phyloP scores from a whole-genome alignment of 2,888 invertebrate species.

The Caenorhabditis zanzibari region DNA sequence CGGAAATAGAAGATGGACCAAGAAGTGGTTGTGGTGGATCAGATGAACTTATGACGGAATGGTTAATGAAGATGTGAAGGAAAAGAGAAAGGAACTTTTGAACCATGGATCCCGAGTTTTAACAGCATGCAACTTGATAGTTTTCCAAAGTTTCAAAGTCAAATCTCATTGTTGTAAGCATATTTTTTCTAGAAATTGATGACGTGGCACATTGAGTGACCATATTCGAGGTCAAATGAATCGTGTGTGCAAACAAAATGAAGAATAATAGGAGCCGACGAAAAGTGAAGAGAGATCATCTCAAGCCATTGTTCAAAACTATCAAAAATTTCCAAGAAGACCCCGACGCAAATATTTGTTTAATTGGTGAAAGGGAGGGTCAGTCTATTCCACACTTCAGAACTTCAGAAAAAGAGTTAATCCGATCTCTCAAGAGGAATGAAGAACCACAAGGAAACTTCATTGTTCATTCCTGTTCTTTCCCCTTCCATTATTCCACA shows the following conservation, averaged over 20 bases:
- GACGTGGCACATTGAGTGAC: slow-evolving; percentile 28
- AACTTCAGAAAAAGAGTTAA: slow-evolving; percentile 30
- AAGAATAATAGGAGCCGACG: slow-evolving; percentile 39
- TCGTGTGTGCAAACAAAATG: slow-evolving; percentile 32
- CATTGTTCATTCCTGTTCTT: slow-evolving; percentile 15
- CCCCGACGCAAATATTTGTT: slow-evolving; percentile 56
- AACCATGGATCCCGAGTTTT: no score
- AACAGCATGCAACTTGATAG: neutral
- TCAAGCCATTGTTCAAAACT: slow-evolving; percentile 54
- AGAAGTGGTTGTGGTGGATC: slow-evolving; percentile 18
- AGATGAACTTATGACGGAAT: slow-evolving; percentile 13
- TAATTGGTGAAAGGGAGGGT: slow-evolving; percentile 31
- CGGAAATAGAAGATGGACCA: slow-evolving; percentile 43
- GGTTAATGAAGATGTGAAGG: neutral
- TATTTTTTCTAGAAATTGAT: neutral
- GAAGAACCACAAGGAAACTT: slow-evolving; percentile 4
- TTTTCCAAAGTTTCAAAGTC: neutral
- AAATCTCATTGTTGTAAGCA: no score
- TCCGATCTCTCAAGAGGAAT: slow-evolving; percentile 24
- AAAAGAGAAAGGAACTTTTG: neutral
- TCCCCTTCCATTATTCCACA: slow-evolving; percentile 1
- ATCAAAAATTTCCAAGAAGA: slow-evolving; percentile 51
- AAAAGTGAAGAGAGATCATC: slow-evolving; percentile 38
- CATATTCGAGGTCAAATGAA: slow-evolving; percentile 27
- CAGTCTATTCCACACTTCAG: slow-evolving; percentile 42